phyloP scores from a whole-genome alignment of 2,113 vertebrate genomes.

The Anolis sagrei region DNA sequence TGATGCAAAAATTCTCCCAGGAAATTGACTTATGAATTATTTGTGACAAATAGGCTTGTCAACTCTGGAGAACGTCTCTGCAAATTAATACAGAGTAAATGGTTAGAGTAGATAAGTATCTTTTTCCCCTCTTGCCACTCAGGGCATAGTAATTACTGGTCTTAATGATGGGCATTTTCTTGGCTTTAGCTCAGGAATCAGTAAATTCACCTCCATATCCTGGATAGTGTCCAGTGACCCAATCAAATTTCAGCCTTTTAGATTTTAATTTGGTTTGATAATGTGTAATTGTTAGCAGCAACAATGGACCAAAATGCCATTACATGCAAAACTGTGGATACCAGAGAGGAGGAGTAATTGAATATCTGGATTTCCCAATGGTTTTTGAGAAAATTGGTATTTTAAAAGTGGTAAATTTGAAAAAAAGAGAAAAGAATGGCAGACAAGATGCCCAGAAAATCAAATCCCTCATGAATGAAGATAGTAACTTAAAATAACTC shows the following conservation, averaged over 20 bases:
- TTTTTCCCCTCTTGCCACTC: background rate
- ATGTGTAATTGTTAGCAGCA: background rate
- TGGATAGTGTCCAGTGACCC: background rate
- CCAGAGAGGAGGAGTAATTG: background rate
- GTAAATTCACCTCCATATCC: background rate
- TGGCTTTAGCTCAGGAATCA: background rate
- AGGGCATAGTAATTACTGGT: background rate
- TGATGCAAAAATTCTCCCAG: background rate
- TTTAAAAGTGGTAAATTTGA: background rate
- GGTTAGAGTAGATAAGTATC: background rate
- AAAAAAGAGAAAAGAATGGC: background rate
- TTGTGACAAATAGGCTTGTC: constrained; percentile 6
- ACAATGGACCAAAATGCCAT: background rate
- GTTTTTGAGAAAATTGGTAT: background rate
- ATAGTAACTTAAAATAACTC: background rate
- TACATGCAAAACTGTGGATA: background rate
- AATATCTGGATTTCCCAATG: background rate
- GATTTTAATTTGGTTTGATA: constrained; percentile 1
- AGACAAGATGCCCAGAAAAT: background rate
- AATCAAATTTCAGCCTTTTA: background rate
- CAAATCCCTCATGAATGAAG: background rate
- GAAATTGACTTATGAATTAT: constrained; percentile 17
- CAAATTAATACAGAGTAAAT: constrained; percentile 2
- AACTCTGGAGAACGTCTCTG: background rate
- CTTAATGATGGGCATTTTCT: background rate